Evolutionary conservation across 2,113 vertebrate genomes (phyloP).

Genomic region (Corythornis vintsioides): DNA sequence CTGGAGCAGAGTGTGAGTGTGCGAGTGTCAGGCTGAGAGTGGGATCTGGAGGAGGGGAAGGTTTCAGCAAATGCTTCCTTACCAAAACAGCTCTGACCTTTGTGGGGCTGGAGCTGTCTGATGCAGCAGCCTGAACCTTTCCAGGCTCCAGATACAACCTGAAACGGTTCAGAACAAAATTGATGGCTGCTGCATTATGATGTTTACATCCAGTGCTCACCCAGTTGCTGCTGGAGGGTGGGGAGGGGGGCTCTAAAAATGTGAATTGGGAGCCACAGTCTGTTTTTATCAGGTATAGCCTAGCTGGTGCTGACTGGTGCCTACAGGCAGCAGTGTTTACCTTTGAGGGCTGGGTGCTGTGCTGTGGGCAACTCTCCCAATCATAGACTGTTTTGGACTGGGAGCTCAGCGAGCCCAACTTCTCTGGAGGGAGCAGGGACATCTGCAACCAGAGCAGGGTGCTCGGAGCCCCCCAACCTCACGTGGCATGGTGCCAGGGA

Average conservation of each 20-base stretch:
- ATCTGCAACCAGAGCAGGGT: neutral
- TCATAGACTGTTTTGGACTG: neutral
- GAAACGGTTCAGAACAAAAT: conserved; percentile 13
- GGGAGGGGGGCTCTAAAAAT: neutral
- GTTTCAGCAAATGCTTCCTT: conserved; percentile 14
- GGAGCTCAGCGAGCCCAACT: neutral
- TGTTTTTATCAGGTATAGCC: accelerated
- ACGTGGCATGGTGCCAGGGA: neutral
- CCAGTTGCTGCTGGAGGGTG: neutral
- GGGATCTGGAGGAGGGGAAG: neutral
- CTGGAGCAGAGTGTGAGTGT: neutral
- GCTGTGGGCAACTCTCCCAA: accelerated
- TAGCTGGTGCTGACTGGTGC: accelerated
- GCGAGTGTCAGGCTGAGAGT: accelerated
- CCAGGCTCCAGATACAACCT: conserved; percentile 11
- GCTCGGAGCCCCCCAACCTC: neutral
- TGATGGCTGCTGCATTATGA: neutral
- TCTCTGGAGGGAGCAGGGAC: neutral
- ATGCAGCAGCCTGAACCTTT: conserved; percentile 53
- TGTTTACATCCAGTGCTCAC: neutral
- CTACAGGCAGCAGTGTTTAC: accelerated
- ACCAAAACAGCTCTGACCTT: conserved; percentile 49
- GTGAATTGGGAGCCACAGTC: neutral
- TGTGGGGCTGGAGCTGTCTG: conserved; percentile 38
- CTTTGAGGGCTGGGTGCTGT: neutral